phyloP scores from a whole-genome alignment of 2,113 vertebrate genomes.

The Atrichornis clamosus region DNA sequence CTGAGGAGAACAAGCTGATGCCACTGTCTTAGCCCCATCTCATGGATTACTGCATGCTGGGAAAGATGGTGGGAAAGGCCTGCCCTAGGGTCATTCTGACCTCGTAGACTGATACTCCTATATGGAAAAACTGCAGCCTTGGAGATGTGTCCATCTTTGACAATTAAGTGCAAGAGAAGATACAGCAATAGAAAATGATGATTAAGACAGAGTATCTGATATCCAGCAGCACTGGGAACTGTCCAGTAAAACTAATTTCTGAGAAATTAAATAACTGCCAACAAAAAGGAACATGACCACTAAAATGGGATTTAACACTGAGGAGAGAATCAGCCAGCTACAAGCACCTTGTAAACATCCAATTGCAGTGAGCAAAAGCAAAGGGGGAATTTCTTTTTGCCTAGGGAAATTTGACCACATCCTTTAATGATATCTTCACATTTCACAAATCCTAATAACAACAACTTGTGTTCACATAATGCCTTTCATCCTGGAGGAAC shows the following conservation, averaged over 20 bases:
- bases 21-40: background rate
- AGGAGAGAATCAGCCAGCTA: background rate
- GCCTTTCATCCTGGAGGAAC: background rate
- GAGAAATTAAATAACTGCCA: conserved; percentile 5
- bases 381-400: background rate
- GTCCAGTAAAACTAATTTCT: background rate
- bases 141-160: background rate
- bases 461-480: background rate
- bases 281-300: background rate
- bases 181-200: background rate
- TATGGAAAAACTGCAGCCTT: background rate
- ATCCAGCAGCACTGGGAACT: background rate
- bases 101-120: background rate
- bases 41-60: background rate
- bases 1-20: background rate
- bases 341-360: conserved; percentile 17
- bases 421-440: background rate
- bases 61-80: background rate
- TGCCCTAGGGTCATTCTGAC: background rate
- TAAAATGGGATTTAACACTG: background rate
- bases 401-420: conserved; percentile 18
- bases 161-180: background rate
- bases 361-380: background rate
- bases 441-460: conserved; percentile 31
- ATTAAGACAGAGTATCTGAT: background rate